Conservation (phyloP, 2,113 vertebrate species). For the Daboia siamensis region DNA sequence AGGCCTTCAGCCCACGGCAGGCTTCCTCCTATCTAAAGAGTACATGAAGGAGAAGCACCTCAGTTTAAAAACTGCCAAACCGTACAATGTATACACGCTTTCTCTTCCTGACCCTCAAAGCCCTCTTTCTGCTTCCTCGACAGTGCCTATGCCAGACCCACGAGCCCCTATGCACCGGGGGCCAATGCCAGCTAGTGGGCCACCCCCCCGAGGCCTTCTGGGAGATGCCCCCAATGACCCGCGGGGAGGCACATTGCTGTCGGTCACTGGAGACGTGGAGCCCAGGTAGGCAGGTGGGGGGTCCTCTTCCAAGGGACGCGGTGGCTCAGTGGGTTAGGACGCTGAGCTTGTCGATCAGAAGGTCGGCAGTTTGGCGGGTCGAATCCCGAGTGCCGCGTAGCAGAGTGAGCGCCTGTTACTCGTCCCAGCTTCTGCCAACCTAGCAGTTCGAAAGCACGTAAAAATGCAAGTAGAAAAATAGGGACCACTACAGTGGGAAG, state of each 20-base stretch:
- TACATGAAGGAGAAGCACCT: background rate
- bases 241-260: slow-evolving; percentile 91
- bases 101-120: slow-evolving; percentile 55
- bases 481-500: too few relatives aligned
- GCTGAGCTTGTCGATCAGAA: too few relatives aligned
- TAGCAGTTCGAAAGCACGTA: too few relatives aligned
- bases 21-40: rapidly evolving
- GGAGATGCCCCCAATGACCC: slow-evolving; percentile 99
- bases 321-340: too few relatives aligned
- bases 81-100: slow-evolving; percentile 28
- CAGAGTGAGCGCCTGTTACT: too few relatives aligned
- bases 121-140: slow-evolving; percentile 65
- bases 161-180: slow-evolving; percentile 84
- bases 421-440: too few relatives aligned
- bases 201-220: slow-evolving; percentile 90
- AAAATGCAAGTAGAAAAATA: too few relatives aligned
- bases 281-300: slow-evolving; percentile 79
- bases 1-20: background rate
- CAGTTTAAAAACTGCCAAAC: rapidly evolving
- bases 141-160: slow-evolving; percentile 86
- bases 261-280: slow-evolving; percentile 93
- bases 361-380: too few relatives aligned
- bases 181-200: slow-evolving; percentile 82
- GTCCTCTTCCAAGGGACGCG: background rate
- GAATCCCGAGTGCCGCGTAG: too few relatives aligned